These are phyloP conservation scores for Falco biarmicus DNA, from an alignment of 2,797 vertebrate species.

Conservation along the genomic window DNA sequence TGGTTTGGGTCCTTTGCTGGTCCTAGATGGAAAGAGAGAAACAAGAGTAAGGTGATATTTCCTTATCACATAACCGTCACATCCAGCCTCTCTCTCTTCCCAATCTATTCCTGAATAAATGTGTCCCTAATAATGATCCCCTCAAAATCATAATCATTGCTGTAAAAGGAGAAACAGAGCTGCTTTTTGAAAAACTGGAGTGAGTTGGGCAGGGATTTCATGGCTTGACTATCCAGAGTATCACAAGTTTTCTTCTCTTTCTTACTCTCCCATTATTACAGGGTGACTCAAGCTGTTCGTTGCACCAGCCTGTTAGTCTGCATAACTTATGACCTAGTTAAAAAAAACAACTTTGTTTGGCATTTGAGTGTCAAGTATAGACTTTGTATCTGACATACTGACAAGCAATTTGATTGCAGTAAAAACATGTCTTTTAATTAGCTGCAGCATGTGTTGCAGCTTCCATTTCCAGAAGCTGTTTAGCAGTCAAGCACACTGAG, in stretches of 20 bases:
- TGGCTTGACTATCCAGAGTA: neutral
- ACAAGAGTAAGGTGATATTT: neutral
- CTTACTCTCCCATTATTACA: neutral
- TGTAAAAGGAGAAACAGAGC: neutral
- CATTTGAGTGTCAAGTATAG: constrained; percentile 52
- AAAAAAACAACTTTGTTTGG: constrained; percentile 54
- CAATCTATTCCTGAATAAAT: neutral
- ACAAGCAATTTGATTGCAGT: constrained; percentile 59
- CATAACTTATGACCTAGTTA: constrained; percentile 36
- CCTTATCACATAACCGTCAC: neutral
- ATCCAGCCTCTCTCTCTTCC: neutral
- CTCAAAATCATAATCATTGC: neutral
- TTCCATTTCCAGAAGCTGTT: constrained; percentile 67
- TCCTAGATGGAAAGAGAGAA: neutral
- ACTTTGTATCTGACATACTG: constrained; percentile 63
- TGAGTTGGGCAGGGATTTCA: neutral
- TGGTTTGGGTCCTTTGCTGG: neutral
- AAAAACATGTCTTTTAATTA: constrained; percentile 66
- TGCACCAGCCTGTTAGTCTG: constrained; percentile 33
- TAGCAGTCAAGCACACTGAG: constrained; percentile 49
- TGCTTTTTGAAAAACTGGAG: neutral
- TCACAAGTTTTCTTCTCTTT: neutral
- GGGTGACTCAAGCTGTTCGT: neutral
- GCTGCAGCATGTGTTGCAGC: constrained; percentile 19
- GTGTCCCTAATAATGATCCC: neutral